phyloP scores from a whole-genome alignment of 2,888 invertebrate species.

The Drosophila greeni region DNA sequence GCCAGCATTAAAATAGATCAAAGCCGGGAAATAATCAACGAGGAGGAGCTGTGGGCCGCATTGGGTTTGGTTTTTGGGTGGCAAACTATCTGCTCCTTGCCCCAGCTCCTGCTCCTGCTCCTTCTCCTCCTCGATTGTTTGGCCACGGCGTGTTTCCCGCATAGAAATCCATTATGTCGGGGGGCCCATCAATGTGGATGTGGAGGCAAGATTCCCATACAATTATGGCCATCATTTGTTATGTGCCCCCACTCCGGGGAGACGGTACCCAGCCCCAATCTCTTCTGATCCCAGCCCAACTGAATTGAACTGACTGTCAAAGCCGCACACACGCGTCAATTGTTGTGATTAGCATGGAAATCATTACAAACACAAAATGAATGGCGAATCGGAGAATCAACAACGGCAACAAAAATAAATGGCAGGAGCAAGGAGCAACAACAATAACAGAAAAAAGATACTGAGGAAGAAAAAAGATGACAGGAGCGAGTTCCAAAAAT shows the following conservation, averaged over 20 bases:
- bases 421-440: conserved; percentile 7
- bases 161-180: conserved; percentile 31
- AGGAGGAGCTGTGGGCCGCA: conserved; percentile 13
- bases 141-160: conserved; percentile 14
- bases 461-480: conserved; percentile 35
- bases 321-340: conserved; percentile 67
- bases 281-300: not conserved
- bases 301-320: conserved; percentile 30
- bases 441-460: conserved; percentile 1
- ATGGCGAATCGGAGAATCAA: conserved; percentile 60
- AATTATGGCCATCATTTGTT: conserved; percentile 42
- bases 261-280: not conserved
- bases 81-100: conserved; percentile 21
- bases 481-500: conserved; percentile 56
- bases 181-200: conserved; percentile 17
- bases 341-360: conserved; percentile 73
- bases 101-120: not conserved
- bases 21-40: conserved; percentile 44
- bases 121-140: conserved; percentile 11
- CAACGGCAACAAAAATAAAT: conserved; percentile 39
- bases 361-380: conserved; percentile 68
- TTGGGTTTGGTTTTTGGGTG: not conserved
- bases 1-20: conserved; percentile 68
- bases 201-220: conserved; percentile 27
- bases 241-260: conserved; percentile 10